Conservation (phyloP, 2,797 vertebrate genomes). For the Morus bassanus region DNA sequence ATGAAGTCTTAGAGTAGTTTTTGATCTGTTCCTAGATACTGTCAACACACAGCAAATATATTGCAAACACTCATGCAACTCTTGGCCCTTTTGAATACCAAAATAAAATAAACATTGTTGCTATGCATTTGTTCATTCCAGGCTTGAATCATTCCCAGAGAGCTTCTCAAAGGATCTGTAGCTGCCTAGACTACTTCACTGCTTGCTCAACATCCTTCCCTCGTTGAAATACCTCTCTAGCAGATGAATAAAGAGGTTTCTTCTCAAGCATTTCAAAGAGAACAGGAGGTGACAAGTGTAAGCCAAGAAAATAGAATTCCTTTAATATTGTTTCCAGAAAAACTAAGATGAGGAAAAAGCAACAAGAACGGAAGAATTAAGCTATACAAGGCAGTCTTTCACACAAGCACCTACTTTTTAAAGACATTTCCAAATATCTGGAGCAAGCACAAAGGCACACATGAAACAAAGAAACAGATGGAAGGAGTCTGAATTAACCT, state of each 20-base stretch:
- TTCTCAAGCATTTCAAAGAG: neutral
- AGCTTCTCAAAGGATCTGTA: neutral
- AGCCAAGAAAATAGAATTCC: neutral
- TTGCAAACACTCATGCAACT: neutral
- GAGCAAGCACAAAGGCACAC: neutral
- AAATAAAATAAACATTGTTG: conserved; percentile 35
- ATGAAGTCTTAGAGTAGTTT: neutral
- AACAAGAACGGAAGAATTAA: neutral
- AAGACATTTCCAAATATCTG: neutral
- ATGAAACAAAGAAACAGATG: neutral
- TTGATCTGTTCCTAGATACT: neutral
- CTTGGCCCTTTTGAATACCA: neutral
- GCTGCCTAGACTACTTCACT: neutral
- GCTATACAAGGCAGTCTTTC: neutral
- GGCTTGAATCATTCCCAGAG: neutral
- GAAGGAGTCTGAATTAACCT: neutral
- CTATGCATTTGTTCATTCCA: conserved; percentile 1
- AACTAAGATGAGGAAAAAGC: neutral
- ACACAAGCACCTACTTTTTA: neutral
- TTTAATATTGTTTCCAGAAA: neutral
- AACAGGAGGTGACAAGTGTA: neutral
- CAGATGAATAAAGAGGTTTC: neutral
- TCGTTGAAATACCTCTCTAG: neutral
- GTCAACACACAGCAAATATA: neutral
- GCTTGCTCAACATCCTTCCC: conserved; percentile 25